Base-by-base conservation (phyloP, 2,888 invertebrate species). In the Sarcophaga rosellei region DNA sequence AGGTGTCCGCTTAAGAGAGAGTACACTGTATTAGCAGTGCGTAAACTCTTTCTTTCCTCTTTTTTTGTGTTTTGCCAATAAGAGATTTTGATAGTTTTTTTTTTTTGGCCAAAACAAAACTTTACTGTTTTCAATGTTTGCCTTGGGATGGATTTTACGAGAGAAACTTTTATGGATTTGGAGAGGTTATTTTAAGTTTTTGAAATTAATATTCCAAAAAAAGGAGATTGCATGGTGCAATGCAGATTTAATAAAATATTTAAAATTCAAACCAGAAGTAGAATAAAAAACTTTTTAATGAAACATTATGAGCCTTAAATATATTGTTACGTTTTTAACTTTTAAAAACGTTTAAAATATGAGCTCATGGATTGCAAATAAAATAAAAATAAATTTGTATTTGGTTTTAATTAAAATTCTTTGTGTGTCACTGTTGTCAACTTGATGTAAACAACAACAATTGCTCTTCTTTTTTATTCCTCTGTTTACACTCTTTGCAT, bases 11-110 rank as follows among this genome's bases (percentile, higher is more conserved):
- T n/a, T n/a, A n/a, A n/a, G n/a, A n/a, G n/a, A n/a, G n/a, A n/a
- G n/a, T n/a, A n/a, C n/a, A n/a, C n/a, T n/a, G n/a, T n/a, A 53
- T 15, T 35, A 20, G 17, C 62, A 73, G 76, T 86, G 82, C 80
- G 82, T 76, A 73, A 82, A 86, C 72, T 86, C 75, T 82, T 83
- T 45, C 57, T 59, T 69, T 84, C 61, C 25, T 35, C 47, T 68
- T 80, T 63, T 74, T 63, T 78, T 25, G n/a, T n/a, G n/a, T 44
- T 15, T n/a, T 12, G 68, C 68, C 68, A 81, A 70, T 66, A 77
- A 78, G n/a, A 81, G 79, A 81, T 47, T 75, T 75, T 75, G 62
- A 75, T 82, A 79, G 78, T 79, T 82, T 81, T 69, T 85, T 81
- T 59, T n/a, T n/a, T n/a, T n/a, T n/a, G n/a, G n/a, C 72, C 12